Evolutionary conservation across 2,797 vertebrate species (phyloP), one percentile per base, ranked within the genome.

Genomic region (Bovichtus variegatus): DNA sequence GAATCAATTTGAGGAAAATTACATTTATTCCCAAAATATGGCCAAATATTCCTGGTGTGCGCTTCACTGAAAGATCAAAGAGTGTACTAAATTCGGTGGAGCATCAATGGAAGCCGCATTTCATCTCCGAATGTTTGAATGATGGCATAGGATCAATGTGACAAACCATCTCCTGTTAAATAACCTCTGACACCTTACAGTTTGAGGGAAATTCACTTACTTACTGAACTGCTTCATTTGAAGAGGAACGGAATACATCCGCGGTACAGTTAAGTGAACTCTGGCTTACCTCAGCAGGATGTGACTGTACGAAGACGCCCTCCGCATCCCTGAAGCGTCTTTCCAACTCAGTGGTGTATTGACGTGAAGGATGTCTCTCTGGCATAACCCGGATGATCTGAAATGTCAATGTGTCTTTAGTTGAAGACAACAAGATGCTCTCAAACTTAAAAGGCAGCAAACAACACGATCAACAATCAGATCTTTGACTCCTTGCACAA

Each of bases 321-420:
- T 93, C 86, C 0, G 85, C 83, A 8, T 80, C 61, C 58, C 10
- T 81, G 75, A 95, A 93, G 61, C 94, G 93, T 0, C 63, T 61
- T 38, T 96, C 91, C 78, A 96, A 46, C 62, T 92, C 81, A 0
- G 79, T 74, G 0, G 89, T 86, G 79, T 95, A 95, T 7, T 80
- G 78, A 27, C 84, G 84, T 0, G 95, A 95, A 7, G 94, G 95
- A 76, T 96, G 95, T 76, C 92, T 91, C 34, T 88, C 86, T 25
- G 95, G 92, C 74, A 96, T 55, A 9, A 95, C 88, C 6, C 74
- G 87, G 60, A 92, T 76, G 58, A 94, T 89, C 93, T 94, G 79
- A 51, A 84, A 90, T 23, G 5, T n/a, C 0, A 79, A 51, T 60
- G 31, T 9, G 9, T 9, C 21, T 55, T 76, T 62, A 34, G 53